Conservation (phyloP, 1,140 invertebrate species). For the Rhopalosiphum maidis region DNA sequence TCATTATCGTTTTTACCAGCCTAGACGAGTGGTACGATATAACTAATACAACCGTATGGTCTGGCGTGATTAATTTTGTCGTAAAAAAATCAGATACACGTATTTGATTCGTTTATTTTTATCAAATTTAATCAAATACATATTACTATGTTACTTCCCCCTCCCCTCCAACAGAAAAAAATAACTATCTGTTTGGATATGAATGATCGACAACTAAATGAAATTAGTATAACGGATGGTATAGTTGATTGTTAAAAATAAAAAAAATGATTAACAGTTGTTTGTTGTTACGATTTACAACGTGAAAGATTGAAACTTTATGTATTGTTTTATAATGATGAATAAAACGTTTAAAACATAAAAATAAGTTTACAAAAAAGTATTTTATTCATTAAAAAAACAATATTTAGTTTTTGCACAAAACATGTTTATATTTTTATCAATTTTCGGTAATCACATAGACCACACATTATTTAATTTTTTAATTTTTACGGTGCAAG, state of each 20-base stretch:
- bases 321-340: background rate
- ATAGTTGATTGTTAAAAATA: background rate
- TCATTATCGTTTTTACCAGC: background rate
- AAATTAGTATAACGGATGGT: background rate
- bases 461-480: background rate
- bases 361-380: background rate
- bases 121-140: background rate
- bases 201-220: background rate
- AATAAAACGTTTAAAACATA: background rate
- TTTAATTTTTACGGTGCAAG: background rate
- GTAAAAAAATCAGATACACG: background rate
- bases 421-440: background rate
- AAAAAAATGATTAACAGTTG: background rate
- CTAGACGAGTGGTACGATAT: background rate
- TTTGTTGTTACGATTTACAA: background rate
- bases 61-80: background rate
- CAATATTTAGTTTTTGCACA: background rate
- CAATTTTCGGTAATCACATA: background rate
- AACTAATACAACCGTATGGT: background rate
- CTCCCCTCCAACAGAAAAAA: background rate
- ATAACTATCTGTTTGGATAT: background rate
- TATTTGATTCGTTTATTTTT: background rate
- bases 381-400: background rate
- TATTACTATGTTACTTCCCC: background rate
- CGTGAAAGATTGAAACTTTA: background rate